Percentiles rank a stretch among this genome's conserved stretches.
phyloP scores from a whole-genome alignment of 2,113 vertebrate species.

The Corydoras sp. region DNA sequence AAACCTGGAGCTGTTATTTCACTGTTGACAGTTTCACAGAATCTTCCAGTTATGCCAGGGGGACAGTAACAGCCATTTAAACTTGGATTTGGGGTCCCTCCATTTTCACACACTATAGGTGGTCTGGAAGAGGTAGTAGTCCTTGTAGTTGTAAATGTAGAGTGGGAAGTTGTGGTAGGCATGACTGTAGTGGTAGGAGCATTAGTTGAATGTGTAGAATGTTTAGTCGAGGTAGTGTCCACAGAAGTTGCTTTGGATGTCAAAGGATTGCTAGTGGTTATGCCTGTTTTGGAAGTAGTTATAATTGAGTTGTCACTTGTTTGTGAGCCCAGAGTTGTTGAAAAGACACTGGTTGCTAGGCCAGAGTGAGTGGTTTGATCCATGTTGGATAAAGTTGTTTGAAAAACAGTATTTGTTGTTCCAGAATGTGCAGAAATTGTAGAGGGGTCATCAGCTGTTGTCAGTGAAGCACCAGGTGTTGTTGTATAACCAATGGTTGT shows the following conservation, averaged over 20 bases:
- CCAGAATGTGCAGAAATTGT: background rate
- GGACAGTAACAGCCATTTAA: constrained; percentile 17
- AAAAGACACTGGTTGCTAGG: background rate
- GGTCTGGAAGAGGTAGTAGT: background rate
- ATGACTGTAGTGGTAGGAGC: background rate
- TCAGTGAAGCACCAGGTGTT: no score
- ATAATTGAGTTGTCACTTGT: background rate
- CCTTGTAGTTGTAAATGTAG: background rate
- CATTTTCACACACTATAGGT: constrained; percentile 28
- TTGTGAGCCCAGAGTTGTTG: background rate
- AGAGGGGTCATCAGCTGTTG: no score
- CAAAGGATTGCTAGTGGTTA: background rate
- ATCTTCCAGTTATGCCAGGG: background rate
- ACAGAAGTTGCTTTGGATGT: no score
- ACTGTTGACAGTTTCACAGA: background rate
- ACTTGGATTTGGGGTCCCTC: constrained; percentile 24
- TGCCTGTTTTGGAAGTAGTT: background rate
- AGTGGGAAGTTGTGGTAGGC: background rate
- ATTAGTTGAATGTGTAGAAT: no score
- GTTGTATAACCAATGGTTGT: no score
- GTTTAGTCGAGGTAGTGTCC: no score
- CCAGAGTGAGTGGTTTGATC: no score
- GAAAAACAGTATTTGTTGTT: background rate
- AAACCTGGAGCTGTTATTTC: constrained; percentile 26
- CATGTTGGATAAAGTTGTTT: background rate